Base-by-base conservation (phyloP, 1,140 invertebrate genomes). In the Apis cerana region DNA sequence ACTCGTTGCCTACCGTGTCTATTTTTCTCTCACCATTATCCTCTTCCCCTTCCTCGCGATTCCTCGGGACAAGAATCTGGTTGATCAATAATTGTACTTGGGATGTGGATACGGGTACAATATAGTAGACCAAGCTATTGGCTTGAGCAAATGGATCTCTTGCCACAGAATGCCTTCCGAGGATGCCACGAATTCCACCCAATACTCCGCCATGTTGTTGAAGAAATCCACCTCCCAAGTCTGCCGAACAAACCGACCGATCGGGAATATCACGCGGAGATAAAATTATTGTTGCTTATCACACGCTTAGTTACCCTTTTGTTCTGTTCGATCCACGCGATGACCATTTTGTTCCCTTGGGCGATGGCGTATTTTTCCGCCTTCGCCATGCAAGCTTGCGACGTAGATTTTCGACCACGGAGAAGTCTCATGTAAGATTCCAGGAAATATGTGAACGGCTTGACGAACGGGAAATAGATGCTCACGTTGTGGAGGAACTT, bases 131-230 rank as follows among this genome's bases (percentile, higher is more conserved):
- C 91, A 91, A 12, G 69, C 62, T 11, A 79, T 68, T 27, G 85
- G 1, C n/a, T 80, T 64, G 27, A 90, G 90, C 9, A 68, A 54
- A 12, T 85, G 62, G 64, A 91, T 82, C 43, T 91, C 84, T 74
- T 91, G 89, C 91, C 90, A 91, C 21, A 52, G 27, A 56, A 90
- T 65, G 2, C 48, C 56, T n/a, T 86, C 65, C 15, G 2, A 4
- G 11, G 11, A 64, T 12, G 61, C 82, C 15, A 88, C 12, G 43
- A 89, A 19, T 21, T 91, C 90, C 71, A 86, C 48, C 90, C 89
- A 91, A 15, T 88, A 91, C 11, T 43, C 56, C 56, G 85, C 83
- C 88, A 91, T 90, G 70, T 88, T 89, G 67, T 88, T 88, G 61
- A 83, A 90, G 21, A 43, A 68, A 5, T 56, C 67, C 61, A 77